Percentiles rank a stretch among this genome's conserved stretches.
Evolutionary conservation across 2,797 vertebrate genomes (phyloP).

Genomic region (Phylloscopus collybita): DNA sequence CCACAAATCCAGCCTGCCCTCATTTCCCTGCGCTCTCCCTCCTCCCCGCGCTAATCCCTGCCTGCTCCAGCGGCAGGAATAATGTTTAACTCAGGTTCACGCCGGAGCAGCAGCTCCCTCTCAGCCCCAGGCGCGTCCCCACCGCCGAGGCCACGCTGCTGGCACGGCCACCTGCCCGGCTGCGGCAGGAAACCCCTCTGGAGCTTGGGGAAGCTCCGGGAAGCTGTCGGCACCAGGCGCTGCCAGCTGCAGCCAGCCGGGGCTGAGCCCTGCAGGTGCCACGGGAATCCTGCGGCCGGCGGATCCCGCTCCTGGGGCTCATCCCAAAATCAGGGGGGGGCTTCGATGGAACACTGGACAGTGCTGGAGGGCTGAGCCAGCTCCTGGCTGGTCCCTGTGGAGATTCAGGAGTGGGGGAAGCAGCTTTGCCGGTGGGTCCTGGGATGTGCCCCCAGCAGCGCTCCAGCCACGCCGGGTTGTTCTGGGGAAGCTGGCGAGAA

Average conservation of each 20-base stretch:
- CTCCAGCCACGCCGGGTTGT: neutral
- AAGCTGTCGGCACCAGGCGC: neutral
- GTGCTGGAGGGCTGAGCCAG: neutral
- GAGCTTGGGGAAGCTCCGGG: neutral
- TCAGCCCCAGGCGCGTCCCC: neutral
- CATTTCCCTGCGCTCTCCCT: neutral
- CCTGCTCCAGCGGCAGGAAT: neutral
- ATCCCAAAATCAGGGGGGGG: neutral
- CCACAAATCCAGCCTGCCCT: neutral
- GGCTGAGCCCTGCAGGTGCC: neutral
- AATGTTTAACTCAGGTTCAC: neutral
- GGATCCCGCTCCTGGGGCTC: neutral
- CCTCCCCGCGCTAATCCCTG: neutral
- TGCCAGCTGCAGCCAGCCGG: neutral
- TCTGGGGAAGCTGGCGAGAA: neutral
- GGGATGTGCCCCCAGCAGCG: neutral
- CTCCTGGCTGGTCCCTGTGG: neutral
- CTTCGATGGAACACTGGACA: neutral
- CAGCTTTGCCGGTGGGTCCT: accelerated
- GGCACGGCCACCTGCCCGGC: neutral
- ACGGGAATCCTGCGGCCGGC: neutral
- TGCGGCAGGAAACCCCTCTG: neutral
- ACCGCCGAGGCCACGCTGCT: neutral
- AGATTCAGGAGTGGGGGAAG: neutral
- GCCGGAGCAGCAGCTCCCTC: neutral